A percentile compares a stretch with the other conserved stretches of the same genome.
phyloP scores from a whole-genome alignment of 2,113 vertebrate genomes.

The Thalassarche chlororhynchos region DNA sequence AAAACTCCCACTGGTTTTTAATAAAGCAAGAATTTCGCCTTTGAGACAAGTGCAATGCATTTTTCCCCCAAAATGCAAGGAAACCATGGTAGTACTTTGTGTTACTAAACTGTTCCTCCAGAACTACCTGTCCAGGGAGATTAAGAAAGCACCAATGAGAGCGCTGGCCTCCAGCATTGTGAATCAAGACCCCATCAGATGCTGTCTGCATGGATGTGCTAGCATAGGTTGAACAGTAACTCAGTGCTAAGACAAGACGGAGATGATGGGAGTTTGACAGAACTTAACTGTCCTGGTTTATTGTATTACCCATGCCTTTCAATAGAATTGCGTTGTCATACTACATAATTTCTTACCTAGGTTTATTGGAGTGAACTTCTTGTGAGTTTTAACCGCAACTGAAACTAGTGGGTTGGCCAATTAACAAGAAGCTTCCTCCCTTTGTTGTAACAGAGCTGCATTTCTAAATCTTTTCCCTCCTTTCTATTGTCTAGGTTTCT shows the following conservation, averaged over 20 bases:
- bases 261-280: neutral
- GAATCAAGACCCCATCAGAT: neutral
- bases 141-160: neutral
- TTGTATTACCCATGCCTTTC: neutral
- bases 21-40: neutral
- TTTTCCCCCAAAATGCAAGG: neutral
- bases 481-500: neutral
- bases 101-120: neutral
- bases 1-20: neutral
- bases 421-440: neutral
- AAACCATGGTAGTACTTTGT: neutral
- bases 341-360: neutral
- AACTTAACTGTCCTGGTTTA: neutral
- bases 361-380: neutral
- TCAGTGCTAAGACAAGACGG: neutral
- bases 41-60: neutral
- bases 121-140: neutral
- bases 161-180: neutral
- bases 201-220: neutral
- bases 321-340: neutral
- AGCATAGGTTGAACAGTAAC: neutral
- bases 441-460: neutral
- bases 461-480: neutral
- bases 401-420: neutral
- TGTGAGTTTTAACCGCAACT: neutral